Evolutionary conservation across 2,888 invertebrate genomes (phyloP), one percentile per base, ranked within the genome.

Genomic region (Cosmopolites sordidus): DNA sequence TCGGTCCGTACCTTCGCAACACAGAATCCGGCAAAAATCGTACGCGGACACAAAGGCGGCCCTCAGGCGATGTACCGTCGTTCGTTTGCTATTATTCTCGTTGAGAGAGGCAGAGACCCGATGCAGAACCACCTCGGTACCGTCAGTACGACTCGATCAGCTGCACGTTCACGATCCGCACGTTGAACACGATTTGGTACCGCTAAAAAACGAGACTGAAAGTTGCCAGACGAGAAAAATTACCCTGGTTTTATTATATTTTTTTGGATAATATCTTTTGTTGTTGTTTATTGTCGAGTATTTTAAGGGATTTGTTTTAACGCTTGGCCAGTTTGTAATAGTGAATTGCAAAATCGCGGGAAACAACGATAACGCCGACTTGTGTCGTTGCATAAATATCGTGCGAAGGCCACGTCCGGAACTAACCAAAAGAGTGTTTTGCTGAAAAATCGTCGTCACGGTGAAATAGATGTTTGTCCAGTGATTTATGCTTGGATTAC

Each of bases 401-500:
- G 22, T 8, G 22, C 22, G 22, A 22, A 22, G 22, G 22, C 22
- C 22, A 22, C 22, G 8, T 22, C 22, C 22, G 22, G 22, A 22
- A 3, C 22, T 22, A 22, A 22, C 22, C 22, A 22, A 22, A n/a
- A 22, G 4, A 22, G 22, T 22, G 22, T 22, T 22, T 22, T 22
- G 22, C 8, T 22, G 22, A 22, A 47, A 46, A 48, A 48, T 43
- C 16, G 49, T 22, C 38, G 37, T 46, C 43, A 30, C 47, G 45
- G 52, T 52, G 42, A 18, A 22, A 5, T 22, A n/a, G 30, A 18
- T 53, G 48, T 43, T 48, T 38, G 39, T 39, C 42, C 43, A 49
- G 54, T 54, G 48, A 43, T 40, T 54, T 49, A 44, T 45, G 54
- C 45, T 54, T 54, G 54, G 54, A 54, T 44, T 49, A 48, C 27